Evolutionary conservation across 2,888 invertebrate species (phyloP).

Genomic region (Drosophila dives): DNA sequence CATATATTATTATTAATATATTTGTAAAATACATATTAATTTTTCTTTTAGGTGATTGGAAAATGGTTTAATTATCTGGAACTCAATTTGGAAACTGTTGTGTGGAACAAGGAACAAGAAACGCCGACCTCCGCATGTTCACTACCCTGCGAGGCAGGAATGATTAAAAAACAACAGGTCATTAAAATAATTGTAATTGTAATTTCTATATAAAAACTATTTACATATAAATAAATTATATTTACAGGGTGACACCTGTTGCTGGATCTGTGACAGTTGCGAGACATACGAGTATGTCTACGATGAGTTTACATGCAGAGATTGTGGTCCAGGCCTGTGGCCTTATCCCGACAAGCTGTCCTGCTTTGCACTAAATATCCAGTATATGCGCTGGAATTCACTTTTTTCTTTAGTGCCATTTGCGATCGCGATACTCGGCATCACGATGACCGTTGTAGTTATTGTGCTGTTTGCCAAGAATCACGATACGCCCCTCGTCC

Average conservation of each 20-base stretch:
- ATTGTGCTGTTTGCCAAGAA: constrained; percentile 88
- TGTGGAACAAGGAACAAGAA: constrained; percentile 86
- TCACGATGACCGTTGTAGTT: constrained; percentile 87
- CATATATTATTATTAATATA: too few species aligned
- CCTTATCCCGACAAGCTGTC: constrained; percentile 87
- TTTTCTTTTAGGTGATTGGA: constrained; percentile 86
- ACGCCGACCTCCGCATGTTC: constrained; percentile 89
- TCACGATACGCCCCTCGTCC: constrained; percentile 90
- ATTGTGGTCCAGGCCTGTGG: constrained; percentile 88
- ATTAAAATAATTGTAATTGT: neutral
- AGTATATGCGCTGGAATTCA: constrained; percentile 89
- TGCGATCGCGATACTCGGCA: constrained; percentile 87
- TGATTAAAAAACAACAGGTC: constrained; percentile 89
- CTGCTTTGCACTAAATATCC: constrained; percentile 88
- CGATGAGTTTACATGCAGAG: constrained; percentile 88
- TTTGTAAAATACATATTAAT: neutral
- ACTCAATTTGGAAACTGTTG: constrained; percentile 84
- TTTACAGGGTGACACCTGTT: constrained; percentile 88
- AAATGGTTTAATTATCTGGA: constrained; percentile 87
- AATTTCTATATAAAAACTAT: neutral
- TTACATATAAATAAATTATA: neutral
- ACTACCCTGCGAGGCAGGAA: constrained; percentile 88
- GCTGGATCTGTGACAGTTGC: constrained; percentile 92
- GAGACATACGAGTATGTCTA: constrained; percentile 88
- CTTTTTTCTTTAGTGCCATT: constrained; percentile 88